These are phyloP conservation scores for Trachemys scripta DNA, from an alignment of 2,113 vertebrate species.

Conservation along the genomic window DNA sequence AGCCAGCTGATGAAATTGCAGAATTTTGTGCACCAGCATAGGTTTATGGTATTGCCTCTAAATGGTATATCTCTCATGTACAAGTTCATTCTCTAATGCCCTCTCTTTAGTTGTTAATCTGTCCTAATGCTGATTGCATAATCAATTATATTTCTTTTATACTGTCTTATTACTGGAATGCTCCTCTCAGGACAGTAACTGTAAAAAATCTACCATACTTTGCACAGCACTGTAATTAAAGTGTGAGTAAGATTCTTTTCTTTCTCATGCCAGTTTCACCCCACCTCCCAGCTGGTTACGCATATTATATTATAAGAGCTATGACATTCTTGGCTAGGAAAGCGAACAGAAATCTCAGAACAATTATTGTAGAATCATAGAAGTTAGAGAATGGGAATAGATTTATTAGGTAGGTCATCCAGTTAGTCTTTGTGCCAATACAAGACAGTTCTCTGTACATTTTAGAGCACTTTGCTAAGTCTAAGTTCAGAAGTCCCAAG, in stretches of 20 bases:
- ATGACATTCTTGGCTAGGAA: neutral
- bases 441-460: neutral
- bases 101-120: neutral
- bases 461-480: neutral
- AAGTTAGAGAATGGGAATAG: neutral
- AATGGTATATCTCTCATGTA: neutral
- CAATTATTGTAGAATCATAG: neutral
- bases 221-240: neutral
- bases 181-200: neutral
- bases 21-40: neutral
- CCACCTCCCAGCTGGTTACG: neutral
- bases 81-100: neutral
- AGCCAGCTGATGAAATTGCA: neutral
- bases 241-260: neutral
- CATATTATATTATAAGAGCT: neutral
- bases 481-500: neutral
- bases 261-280: neutral
- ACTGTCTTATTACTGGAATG: neutral
- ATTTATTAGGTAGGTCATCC: neutral
- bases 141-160: neutral
- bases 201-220: slow-evolving; percentile 3
- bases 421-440: neutral
- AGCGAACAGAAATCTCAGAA: neutral
- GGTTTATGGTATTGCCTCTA: neutral
- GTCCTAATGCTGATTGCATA: neutral